Conservation (phyloP, 2,797 vertebrate genomes). For the Momotus momota region DNA sequence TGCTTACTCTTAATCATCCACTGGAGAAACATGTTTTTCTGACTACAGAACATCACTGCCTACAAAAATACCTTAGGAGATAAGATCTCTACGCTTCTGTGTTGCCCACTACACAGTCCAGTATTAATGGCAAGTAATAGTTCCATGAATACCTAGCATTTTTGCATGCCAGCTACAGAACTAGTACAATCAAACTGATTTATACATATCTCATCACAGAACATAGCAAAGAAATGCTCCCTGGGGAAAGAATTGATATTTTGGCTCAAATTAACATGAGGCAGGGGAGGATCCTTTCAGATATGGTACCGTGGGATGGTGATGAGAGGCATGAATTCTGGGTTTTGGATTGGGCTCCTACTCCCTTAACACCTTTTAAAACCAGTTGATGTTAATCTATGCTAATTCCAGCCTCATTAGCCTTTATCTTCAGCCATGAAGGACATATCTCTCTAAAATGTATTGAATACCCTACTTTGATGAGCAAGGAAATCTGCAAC, state of each 20-base stretch:
- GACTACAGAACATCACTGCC: neutral
- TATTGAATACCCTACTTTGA: neutral
- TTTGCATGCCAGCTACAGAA: neutral
- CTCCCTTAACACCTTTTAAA: slow-evolving; percentile 43
- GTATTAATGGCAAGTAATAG: neutral
- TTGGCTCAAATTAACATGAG: neutral
- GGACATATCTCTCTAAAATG: neutral
- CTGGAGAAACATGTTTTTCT: neutral
- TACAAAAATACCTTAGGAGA: neutral
- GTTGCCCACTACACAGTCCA: neutral
- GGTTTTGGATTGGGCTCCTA: neutral
- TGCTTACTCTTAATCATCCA: neutral
- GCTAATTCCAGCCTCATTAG: slow-evolving; percentile 46
- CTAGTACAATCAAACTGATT: neutral
- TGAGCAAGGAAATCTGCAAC: neutral
- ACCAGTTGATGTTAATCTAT: slow-evolving; percentile 24
- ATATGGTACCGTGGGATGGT: neutral
- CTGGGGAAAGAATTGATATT: neutral
- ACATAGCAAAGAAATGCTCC: neutral
- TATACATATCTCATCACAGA: neutral
- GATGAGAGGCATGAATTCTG: neutral
- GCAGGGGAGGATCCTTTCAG: neutral
- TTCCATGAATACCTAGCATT: neutral
- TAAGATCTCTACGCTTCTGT: neutral
- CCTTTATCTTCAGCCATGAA: slow-evolving; percentile 43